Conservation (phyloP, 2,888 invertebrate genomes). For the Periphyllus acericola region DNA sequence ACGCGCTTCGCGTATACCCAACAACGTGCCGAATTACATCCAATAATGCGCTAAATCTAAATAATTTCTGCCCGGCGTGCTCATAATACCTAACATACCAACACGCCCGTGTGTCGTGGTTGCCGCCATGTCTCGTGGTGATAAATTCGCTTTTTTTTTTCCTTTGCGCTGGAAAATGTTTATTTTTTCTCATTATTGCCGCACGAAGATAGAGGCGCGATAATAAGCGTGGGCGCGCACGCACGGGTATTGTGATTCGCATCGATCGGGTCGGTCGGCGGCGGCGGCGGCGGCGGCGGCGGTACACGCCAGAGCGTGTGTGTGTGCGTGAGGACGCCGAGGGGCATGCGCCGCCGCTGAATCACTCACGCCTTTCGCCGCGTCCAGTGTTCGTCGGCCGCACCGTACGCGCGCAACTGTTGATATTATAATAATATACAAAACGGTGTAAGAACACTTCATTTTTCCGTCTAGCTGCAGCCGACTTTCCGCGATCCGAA, state of each 20-base stretch:
- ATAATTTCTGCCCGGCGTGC: too few species aligned
- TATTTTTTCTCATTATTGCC: neutral
- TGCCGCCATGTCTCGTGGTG: too few species aligned
- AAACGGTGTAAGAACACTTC: neutral
- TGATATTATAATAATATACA: slow-evolving; percentile 28
- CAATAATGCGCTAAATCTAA: too few species aligned
- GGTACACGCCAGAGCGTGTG: neutral
- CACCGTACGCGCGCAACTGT: slow-evolving; percentile 46
- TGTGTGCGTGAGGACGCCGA: neutral
- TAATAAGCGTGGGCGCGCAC: neutral
- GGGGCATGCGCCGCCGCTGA: slow-evolving; percentile 21
- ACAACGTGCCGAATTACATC: too few species aligned
- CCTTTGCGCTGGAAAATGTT: neutral
- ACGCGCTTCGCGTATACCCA: too few species aligned
- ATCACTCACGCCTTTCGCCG: slow-evolving; percentile 12
- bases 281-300: slow-evolving; percentile 29
- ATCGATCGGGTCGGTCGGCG: slow-evolving; percentile 4
- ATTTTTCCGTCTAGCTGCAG: too few species aligned
- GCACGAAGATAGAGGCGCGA: neutral
- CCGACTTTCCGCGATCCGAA: neutral
- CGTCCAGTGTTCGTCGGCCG: slow-evolving; percentile 37
- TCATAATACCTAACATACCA: too few species aligned
- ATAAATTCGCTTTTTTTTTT: neutral
- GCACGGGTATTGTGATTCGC: slow-evolving; percentile 8
- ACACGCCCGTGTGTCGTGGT: too few species aligned